Evolutionary conservation across 2,113 vertebrate genomes (phyloP).

Genomic region (Scomber scombrus): DNA sequence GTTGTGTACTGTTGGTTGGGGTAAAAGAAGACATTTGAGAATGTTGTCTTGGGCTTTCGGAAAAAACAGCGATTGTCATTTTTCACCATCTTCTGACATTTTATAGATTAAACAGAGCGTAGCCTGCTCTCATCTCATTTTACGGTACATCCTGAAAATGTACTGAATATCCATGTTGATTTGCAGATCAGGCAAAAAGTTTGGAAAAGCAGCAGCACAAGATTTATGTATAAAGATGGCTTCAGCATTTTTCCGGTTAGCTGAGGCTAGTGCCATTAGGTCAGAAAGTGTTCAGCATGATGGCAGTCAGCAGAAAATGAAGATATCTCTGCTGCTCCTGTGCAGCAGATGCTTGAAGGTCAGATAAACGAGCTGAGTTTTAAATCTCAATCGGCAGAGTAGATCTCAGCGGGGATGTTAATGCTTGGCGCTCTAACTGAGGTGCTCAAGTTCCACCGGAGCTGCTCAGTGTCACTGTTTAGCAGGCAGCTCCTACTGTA

Average conservation of each 20-base stretch:
- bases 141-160: not conserved
- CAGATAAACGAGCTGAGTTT: conserved; percentile 10
- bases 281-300: not conserved
- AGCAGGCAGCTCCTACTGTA: not conserved
- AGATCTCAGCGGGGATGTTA: conserved; percentile 29
- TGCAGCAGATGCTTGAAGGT: conserved; percentile 38
- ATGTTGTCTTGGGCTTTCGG: too few species aligned
- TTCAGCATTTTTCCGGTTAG: conserved; percentile 22
- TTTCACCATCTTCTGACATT: too few species aligned
- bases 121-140: conserved; percentile 4
- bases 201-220: conserved; percentile 1
- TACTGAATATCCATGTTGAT: conserved; percentile 1
- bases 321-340: conserved; percentile 7
- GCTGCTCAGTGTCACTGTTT: not conserved
- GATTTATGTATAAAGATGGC: conserved; percentile 25
- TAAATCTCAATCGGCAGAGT: conserved; percentile 11
- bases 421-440: not conserved
- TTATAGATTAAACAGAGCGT: not conserved
- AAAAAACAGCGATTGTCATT: too few species aligned
- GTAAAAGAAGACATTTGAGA: too few species aligned
- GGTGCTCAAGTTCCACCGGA: not conserved
- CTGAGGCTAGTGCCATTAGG: not conserved
- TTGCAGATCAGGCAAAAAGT: conserved; percentile 15
- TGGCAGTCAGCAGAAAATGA: conserved; percentile 35
- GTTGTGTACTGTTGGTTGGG: too few species aligned